Evolutionary conservation across 2,113 vertebrate genomes (phyloP), one percentile per base, ranked within the genome.

Genomic region (Alectura lathami): DNA sequence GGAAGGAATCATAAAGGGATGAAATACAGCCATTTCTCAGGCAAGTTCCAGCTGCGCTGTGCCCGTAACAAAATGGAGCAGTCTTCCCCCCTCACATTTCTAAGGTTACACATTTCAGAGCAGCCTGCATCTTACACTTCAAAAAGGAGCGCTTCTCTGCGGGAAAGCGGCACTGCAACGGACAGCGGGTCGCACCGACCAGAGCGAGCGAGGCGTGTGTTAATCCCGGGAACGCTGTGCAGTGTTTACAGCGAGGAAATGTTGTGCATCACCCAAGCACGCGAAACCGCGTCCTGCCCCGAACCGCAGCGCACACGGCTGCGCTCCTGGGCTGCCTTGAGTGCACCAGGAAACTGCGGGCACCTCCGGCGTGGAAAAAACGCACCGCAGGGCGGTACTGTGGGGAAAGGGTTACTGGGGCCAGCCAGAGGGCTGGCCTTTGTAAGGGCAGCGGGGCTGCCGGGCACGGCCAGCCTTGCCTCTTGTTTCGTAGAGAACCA

Each of bases 401-500:
- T 6, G 63, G 56, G 45, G 20, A 8, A 38, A 24, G 20, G 66
- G 51, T 13, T 57, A 38, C 17, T 63, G 38, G 11, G 36, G 34
- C 36, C 59, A 75, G 45, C 54, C 1, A 72, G 42, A 14, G 51
- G 50, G 34, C 38, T 0, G 7, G 51, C 32, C 64, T 62, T 3
- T 16, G 86, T 3, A 20, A 3, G 2, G 45, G 67, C 6, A 42
- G 15, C 2, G 36, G 53, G 32, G 75, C 27, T 11, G 84, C 77
- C 12, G 42, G 45, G 40, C 2, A 29, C 0, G 11, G 5, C 0
- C 27, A 17, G 21, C 50, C 70, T 42, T 8, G 11, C 3, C 53
- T 66, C 53, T 27, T 11, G 20, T 38, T 91, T 8, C 4, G 67
- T 64, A 70, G 45, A 30, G 27, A 8, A 20, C 30, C 30, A 5